Conservation (phyloP, 2,888 invertebrate genomes). For the Amaurobius ferox region DNA sequence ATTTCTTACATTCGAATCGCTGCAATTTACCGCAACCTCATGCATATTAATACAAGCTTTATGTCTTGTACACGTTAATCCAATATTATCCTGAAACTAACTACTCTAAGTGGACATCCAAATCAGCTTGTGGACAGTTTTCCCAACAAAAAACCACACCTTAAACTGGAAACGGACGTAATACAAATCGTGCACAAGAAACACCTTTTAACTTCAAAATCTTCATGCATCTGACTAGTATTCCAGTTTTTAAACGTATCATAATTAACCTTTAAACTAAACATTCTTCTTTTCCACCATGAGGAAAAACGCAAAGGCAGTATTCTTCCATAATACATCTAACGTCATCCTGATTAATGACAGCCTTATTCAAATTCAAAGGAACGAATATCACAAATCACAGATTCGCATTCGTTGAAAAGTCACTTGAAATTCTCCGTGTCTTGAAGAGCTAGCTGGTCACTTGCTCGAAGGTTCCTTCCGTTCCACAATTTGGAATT, state of each 20-base stretch:
- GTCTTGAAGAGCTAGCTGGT: not conserved
- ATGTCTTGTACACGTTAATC: too few relatives aligned
- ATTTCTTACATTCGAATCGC: too few relatives aligned
- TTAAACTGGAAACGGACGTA: not conserved
- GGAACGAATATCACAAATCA: slow-evolving; percentile 9
- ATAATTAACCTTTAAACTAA: slow-evolving; percentile 7
- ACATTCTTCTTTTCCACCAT: not conserved
- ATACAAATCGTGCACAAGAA: not conserved
- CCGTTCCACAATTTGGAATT: not conserved
- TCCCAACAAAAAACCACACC: not conserved
- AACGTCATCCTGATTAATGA: slow-evolving; percentile 10
- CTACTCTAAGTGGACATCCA: not conserved
- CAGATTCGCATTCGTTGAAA: slow-evolving; percentile 38
- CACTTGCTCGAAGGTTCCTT: slow-evolving; percentile 30
- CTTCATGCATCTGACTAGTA: not conserved
- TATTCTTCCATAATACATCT: not conserved
- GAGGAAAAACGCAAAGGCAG: not conserved
- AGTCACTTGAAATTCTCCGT: slow-evolving; percentile 7
- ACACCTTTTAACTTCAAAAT: not conserved
- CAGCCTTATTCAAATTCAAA: not conserved
- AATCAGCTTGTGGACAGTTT: not conserved
- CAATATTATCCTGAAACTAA: not conserved
- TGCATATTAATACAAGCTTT: not conserved
- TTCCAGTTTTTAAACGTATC: not conserved
- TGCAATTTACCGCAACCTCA: too few relatives aligned